Evolutionary conservation across 2,113 vertebrate genomes (phyloP).

Genomic region (Limnothrissa miodon): DNA sequence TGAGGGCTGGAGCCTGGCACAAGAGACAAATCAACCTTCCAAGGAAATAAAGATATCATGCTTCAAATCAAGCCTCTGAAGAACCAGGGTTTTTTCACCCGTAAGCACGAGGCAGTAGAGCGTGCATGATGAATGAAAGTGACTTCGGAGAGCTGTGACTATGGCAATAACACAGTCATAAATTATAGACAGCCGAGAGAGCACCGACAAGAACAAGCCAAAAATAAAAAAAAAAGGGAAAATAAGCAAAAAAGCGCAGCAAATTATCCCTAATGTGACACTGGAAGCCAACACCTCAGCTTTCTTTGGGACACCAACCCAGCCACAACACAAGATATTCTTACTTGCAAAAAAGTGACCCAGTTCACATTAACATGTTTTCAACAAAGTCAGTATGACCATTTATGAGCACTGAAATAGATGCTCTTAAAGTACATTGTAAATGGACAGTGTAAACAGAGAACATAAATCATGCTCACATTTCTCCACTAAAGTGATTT

Average conservation of each 20-base stretch:
- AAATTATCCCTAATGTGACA: constrained; percentile 30
- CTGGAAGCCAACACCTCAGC: constrained; percentile 18
- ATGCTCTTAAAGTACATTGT: background rate
- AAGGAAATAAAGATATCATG: constrained; percentile 35
- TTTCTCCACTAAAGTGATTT: background rate
- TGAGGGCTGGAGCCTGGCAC: constrained; percentile 10
- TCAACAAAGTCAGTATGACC: background rate
- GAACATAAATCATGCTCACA: background rate
- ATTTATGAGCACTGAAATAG: background rate
- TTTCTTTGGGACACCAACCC: constrained; percentile 4
- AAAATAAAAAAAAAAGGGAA: constrained; percentile 5
- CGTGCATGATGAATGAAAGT: constrained; percentile 38
- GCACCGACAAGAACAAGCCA: constrained; percentile 19
- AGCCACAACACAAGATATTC: background rate
- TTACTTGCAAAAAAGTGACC: background rate
- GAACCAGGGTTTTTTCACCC: background rate
- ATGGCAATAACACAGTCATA: constrained; percentile 31
- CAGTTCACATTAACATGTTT: background rate
- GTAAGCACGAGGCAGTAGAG: constrained; percentile 7
- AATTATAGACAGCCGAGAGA: constrained; percentile 32
- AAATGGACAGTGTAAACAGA: background rate
- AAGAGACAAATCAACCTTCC: background rate
- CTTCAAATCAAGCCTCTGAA: constrained; percentile 29
- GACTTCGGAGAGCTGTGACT: constrained; percentile 29
- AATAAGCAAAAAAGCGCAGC: background rate